Evolutionary conservation across 2,113 vertebrate genomes (phyloP).

Genomic region (Balaeniceps rex): DNA sequence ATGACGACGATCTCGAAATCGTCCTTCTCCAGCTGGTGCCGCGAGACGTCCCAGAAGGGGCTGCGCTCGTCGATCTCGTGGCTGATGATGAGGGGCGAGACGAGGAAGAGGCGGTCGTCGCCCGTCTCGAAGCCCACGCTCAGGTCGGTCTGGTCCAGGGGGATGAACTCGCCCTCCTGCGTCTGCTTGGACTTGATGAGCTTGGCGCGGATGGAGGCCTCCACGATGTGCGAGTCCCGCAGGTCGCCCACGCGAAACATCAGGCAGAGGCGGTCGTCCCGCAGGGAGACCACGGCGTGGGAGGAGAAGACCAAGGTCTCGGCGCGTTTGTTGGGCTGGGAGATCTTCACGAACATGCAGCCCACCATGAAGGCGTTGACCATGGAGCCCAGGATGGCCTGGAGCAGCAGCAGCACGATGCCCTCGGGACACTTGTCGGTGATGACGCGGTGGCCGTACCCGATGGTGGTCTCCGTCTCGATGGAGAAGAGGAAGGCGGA

Average conservation of each 20-base stretch:
- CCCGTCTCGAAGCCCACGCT: constrained; percentile 87
- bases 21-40: constrained; percentile 78
- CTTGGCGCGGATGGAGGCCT: constrained; percentile 88
- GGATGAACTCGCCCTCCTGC: constrained; percentile 87
- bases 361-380: constrained; percentile 98
- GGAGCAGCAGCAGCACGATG: constrained; percentile 90
- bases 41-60: constrained; percentile 86
- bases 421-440: constrained; percentile 95
- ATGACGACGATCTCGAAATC: constrained; percentile 88
- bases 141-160: constrained; percentile 87
- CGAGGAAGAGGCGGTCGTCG: constrained; percentile 86
- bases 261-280: constrained; percentile 82
- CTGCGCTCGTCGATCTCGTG: constrained; percentile 84
- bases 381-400: constrained; percentile 97
- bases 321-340: constrained; percentile 86
- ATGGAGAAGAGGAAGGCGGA: constrained; percentile 98
- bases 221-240: constrained; percentile 87
- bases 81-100: constrained; percentile 87
- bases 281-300: constrained; percentile 83
- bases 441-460: constrained; percentile 94
- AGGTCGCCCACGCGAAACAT: constrained; percentile 90
- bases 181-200: constrained; percentile 89
- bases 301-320: constrained; percentile 87
- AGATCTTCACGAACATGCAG: constrained; percentile 90
- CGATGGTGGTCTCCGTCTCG: constrained; percentile 96